Base-by-base conservation (phyloP, 35 echinoderm and acorn worm genomes). In the Antedon bifida region DNA sequence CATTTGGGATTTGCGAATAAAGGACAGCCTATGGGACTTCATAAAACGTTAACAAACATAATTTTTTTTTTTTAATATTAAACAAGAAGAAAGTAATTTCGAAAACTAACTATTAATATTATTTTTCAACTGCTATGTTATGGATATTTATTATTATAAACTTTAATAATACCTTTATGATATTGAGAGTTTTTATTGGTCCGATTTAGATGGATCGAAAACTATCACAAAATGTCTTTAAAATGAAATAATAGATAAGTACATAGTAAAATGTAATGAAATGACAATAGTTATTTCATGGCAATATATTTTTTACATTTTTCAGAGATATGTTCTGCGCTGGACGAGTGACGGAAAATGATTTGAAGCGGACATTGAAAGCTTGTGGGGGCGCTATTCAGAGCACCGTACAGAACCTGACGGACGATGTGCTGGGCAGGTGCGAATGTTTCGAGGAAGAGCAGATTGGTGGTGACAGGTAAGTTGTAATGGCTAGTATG, bases 351-450 rank as follows among this genome's bases (percentile, higher is more conserved):
- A 77, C 84, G 35, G 95, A 90, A 21, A 77, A 90, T 34, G 95
- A 99, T 76, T 75, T 99, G 17, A 99, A 93, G 74, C 90, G 95
- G 86, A 99, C 95, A 29, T 81, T 99, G 79, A 82, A 92, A 79
- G 95, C 95, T 34, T 99, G 95, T 86, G 95, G 95, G 74, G 95
- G 95, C 88, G 85, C 95, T 46, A 99, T 99, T 31, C 95, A 99
- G 76, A 99, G 91, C 30, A 93, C 91, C 29, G 90, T 99, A 13
- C 90, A 99, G 77, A 90, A 76, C 51, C 73, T 99, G 73, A 99
- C 90, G 0, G 90, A 99, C 75, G 88, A 92, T 74, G 95, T 93
- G 9, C 85, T 99, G 11, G 95, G 95, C 13, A 89, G 56, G 34
- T 99, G 95, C 81, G 95, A 88, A 46, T 51, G 76, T 36, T 99